A percentile compares a stretch with the other conserved stretches of the same genome.
phyloP scores from a whole-genome alignment of 2,888 invertebrate genomes.

The Mayetiola destructor region DNA sequence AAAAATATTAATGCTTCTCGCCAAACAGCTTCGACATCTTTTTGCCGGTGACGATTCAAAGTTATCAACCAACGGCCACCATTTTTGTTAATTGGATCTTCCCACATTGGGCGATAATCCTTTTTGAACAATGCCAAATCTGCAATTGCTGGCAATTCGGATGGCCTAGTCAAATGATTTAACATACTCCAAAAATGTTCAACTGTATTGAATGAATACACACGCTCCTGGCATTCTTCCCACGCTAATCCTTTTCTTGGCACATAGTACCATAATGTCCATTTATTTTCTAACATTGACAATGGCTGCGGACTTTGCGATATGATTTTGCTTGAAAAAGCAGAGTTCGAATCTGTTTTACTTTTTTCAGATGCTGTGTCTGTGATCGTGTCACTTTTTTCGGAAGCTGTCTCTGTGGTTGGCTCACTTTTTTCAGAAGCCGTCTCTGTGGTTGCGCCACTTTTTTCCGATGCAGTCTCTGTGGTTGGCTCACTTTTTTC shows the following conservation, averaged over 20 bases:
- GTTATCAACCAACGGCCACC: constrained; percentile 65
- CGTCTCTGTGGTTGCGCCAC: too few species aligned
- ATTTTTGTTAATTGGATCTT: constrained; percentile 56
- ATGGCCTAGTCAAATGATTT: constrained; percentile 62
- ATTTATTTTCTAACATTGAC: too few species aligned
- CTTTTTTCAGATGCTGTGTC: too few species aligned
- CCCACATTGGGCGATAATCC: constrained; percentile 74
- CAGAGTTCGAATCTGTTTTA: too few species aligned
- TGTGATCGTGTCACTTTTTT: too few species aligned
- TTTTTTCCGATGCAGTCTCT: too few species aligned
- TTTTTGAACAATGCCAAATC: constrained; percentile 58
- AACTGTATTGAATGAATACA: constrained; percentile 77
- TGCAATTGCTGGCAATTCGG: constrained; percentile 52
- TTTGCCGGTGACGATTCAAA: constrained; percentile 34
- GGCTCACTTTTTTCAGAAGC: too few species aligned
- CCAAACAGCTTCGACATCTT: constrained; percentile 57
- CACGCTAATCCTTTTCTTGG: constrained; percentile 63
- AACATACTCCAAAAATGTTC: constrained; percentile 95
- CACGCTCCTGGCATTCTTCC: constrained; percentile 77
- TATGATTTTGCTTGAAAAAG: too few species aligned
- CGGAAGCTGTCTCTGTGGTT: too few species aligned
- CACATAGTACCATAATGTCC: constrained; percentile 93
- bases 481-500: too few species aligned
- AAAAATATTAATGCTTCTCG: constrained; percentile 57
- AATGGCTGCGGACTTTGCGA: too few species aligned